These are phyloP conservation scores for Champsocephalus gunnari DNA, from an alignment of 2,797 vertebrate species.

Conservation along the genomic window DNA sequence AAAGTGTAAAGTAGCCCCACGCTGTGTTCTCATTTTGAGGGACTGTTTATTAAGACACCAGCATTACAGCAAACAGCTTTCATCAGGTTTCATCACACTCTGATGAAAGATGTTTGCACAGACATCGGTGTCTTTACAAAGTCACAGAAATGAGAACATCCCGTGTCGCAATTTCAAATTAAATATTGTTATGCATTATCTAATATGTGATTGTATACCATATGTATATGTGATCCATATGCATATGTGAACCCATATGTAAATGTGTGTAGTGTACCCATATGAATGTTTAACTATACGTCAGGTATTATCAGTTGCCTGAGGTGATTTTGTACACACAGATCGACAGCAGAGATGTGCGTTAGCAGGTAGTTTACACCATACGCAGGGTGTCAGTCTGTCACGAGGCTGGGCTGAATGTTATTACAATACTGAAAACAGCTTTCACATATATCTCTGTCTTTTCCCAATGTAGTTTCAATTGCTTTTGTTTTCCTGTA, in stretches of 20 bases:
- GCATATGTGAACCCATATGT: background rate
- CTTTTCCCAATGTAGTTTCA: background rate
- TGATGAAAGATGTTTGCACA: slow-evolving; percentile 43
- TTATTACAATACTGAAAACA: background rate
- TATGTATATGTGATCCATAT: too few species aligned
- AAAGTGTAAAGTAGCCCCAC: slow-evolving; percentile 18
- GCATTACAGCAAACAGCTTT: slow-evolving; percentile 55
- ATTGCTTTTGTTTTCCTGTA: background rate
- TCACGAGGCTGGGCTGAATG: background rate
- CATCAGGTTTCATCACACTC: slow-evolving; percentile 55
- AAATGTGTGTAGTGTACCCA: too few species aligned
- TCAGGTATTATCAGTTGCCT: background rate
- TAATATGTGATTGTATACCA: too few species aligned
- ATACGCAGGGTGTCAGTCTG: background rate
- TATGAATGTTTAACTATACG: background rate
- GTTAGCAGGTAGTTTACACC: background rate
- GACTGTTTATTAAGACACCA: slow-evolving; percentile 45
- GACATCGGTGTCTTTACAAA: slow-evolving; percentile 16
- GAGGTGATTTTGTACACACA: background rate
- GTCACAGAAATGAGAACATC: slow-evolving; percentile 36
- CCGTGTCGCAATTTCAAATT: background rate
- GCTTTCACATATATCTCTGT: background rate
- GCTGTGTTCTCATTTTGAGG: slow-evolving; percentile 29
- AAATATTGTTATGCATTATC: background rate
- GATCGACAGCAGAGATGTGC: background rate